Evolutionary conservation across 2,797 vertebrate species (phyloP), one percentile per base, ranked within the genome.

Genomic region (Gymnothorax javanicus): DNA sequence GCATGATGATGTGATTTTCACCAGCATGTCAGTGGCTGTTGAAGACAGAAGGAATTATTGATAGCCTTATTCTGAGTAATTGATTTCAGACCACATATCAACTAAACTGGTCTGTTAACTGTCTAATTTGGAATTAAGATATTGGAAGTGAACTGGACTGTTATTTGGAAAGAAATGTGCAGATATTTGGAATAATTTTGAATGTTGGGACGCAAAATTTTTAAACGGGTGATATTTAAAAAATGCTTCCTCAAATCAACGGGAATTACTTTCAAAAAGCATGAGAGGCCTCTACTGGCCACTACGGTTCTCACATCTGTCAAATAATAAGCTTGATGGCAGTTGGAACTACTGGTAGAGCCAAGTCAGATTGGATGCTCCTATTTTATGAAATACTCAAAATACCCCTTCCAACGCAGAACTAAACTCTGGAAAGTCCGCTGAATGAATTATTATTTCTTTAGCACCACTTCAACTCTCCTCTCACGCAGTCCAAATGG

Each of bases 231-330:
- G 89, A 79, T 64, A 75, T n/a, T 82, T 52, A 1, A 73, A 73
- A 91, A 88, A 87, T 54, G 52, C 57, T 57, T 59, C 81, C 69
- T 15, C 20, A 54, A 57, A 82, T 69, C 59, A 83, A 33, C 56
- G 54, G 62, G 84, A 86, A 79, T 71, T 67, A 62, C 77, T n/a
- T 94, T 94, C 82, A 95, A 94, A 96, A 98, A 97, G 96, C 97
- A 96, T 97, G 97, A 96, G 98, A 99, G 98, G 97, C 98, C 98
- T 97, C 98, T 99, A 95, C 97, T 96, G 98, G 98, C 89, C 94
- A 95, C 89, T 84, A 85, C 87, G 90, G 93, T 95, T 90, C 91
- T 95, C 91, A 94, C 95, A 95, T 90, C 86, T 92, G 92, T 92
- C 90, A 79, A 92, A 89, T 91, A 88, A 89, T 91, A 90, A 88